Evolutionary conservation across 2,113 vertebrate species (phyloP).

Genomic region (Murina feae): DNA sequence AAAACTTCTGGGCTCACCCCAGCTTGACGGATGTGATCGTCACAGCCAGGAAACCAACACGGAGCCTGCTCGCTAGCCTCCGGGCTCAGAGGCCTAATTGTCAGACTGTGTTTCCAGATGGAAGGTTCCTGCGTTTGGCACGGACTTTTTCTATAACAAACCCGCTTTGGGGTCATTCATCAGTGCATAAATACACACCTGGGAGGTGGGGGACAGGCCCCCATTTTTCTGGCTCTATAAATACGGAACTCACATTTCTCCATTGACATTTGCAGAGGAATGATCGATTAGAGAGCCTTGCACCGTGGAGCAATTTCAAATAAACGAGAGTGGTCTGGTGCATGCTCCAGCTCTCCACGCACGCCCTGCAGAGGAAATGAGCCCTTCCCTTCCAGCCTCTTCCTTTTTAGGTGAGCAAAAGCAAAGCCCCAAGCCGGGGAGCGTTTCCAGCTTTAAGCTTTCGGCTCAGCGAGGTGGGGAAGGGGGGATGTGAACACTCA

Average conservation of each 20-base stretch:
- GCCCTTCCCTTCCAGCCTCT: background rate
- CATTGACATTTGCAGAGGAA: slow-evolving; percentile 42
- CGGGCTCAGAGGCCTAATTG: background rate
- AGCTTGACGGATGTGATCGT: background rate
- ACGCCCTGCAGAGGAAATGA: background rate
- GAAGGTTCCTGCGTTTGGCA: slow-evolving; percentile 50
- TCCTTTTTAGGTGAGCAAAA: slow-evolving; percentile 5
- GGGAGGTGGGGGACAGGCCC: slow-evolving; percentile 60
- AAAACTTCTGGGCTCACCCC: background rate
- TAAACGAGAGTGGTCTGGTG: slow-evolving; percentile 27
- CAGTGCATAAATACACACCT: slow-evolving; percentile 69
- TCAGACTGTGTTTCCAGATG: slow-evolving; percentile 53
- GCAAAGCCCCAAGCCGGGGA: background rate
- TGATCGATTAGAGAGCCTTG: slow-evolving; percentile 59
- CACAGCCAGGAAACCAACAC: background rate
- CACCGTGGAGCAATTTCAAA: slow-evolving; percentile 40
- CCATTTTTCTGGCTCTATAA: slow-evolving; percentile 70
- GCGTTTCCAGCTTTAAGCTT: background rate
- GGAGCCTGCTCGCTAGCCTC: background rate
- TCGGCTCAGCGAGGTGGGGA: background rate
- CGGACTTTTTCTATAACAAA: slow-evolving; percentile 58
- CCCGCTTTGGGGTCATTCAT: slow-evolving; percentile 64
- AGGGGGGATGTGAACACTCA: background rate
- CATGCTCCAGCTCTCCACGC: background rate
- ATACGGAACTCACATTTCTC: slow-evolving; percentile 64